Conservation (phyloP, 2,797 vertebrate species). For the Hyperoplus immaculatus region DNA sequence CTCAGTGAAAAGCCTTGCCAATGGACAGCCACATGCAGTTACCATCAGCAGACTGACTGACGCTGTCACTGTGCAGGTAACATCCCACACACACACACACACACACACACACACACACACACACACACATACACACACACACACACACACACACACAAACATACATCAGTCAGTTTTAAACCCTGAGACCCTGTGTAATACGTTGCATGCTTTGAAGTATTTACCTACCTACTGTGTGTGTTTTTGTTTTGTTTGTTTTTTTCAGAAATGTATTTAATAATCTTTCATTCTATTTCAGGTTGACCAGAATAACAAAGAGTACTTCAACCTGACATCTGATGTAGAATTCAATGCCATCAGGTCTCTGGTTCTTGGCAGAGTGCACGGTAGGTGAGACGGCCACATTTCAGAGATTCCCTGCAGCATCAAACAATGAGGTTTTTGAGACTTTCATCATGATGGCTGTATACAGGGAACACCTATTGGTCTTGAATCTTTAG, state of each 20-base stretch:
- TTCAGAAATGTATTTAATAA: background rate
- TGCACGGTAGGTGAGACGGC: constrained; percentile 86
- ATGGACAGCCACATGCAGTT: constrained; percentile 89
- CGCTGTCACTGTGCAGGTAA: constrained; percentile 78
- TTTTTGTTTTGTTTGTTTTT: background rate
- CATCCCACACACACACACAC: constrained; percentile 10
- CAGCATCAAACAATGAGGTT: constrained; percentile 1
- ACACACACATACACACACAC: constrained; percentile 4
- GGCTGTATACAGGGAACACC: background rate
- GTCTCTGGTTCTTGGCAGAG: constrained; percentile 89
- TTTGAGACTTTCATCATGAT: background rate
- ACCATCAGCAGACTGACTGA: constrained; percentile 87
- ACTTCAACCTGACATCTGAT: constrained; percentile 90
- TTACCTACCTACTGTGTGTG: background rate
- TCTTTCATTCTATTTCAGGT: constrained; percentile 78
- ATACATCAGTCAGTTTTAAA: background rate
- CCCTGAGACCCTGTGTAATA: background rate
- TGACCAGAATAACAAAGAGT: constrained; percentile 86
- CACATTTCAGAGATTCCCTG: constrained; percentile 24
- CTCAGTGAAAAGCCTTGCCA: constrained; percentile 86
- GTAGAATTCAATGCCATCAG: constrained; percentile 90
- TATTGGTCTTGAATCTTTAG: background rate
- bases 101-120: background rate
- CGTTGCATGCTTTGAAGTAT: background rate
- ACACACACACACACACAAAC: background rate